These are phyloP conservation scores for Acanthoscelides obtectus DNA, from an alignment of 2,888 invertebrate species.

Conservation along the genomic window DNA sequence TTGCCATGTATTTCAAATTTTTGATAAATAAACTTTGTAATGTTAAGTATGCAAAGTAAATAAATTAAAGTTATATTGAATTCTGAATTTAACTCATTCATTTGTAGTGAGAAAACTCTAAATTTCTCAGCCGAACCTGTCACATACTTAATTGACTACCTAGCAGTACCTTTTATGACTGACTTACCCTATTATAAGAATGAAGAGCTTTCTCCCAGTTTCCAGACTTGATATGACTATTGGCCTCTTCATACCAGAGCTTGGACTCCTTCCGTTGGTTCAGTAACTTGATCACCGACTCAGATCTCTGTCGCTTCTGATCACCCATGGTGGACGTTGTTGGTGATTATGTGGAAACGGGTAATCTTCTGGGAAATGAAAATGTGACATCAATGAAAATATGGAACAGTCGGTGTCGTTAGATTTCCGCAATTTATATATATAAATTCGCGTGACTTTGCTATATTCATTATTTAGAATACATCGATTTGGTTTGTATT, in stretches of 20 bases:
- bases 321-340: conserved; percentile 4
- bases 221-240: conserved; percentile 70
- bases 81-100: too few relatives aligned
- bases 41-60: too few relatives aligned
- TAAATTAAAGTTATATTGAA: too few relatives aligned
- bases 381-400: not conserved
- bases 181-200: conserved; percentile 66
- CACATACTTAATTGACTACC: too few relatives aligned
- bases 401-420: not conserved
- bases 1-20: too few relatives aligned
- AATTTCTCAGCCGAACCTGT: too few relatives aligned
- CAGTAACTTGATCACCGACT: conserved; percentile 39
- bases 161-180: too few relatives aligned
- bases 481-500: not conserved
- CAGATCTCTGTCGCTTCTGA: conserved; percentile 36
- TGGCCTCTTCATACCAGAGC: conserved; percentile 71
- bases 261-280: conserved; percentile 53
- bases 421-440: not conserved
- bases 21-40: too few relatives aligned
- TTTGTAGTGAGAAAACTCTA: too few relatives aligned
- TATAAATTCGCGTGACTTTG: not conserved
- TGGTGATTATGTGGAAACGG: not conserved
- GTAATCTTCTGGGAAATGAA: not conserved
- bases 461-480: not conserved
- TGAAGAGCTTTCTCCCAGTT: conserved; percentile 66